Evolutionary conservation across 2,797 vertebrate genomes (phyloP).

Genomic region (Arnoldichthys spilopterus): DNA sequence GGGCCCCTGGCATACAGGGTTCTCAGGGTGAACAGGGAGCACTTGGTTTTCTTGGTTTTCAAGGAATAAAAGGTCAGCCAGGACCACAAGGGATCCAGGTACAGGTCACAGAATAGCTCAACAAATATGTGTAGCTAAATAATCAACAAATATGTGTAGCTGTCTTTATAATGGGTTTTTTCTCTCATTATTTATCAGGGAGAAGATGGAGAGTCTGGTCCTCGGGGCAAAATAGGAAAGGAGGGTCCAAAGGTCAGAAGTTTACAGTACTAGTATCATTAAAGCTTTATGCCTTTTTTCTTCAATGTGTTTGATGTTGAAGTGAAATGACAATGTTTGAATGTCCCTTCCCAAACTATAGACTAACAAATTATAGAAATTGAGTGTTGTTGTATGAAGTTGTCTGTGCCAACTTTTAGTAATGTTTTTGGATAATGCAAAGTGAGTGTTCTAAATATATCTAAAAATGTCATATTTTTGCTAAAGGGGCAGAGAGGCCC

Average conservation of each 20-base stretch:
- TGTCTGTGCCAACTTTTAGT: too few relatives aligned
- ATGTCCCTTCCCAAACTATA: too few relatives aligned
- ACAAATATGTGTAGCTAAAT: too few relatives aligned
- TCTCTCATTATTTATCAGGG: conserved; percentile 71
- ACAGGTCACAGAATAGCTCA: conserved; percentile 26
- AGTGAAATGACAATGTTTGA: too few relatives aligned
- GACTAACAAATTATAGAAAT: too few relatives aligned
- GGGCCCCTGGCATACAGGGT: conserved; percentile 76
- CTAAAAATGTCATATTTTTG: conserved; percentile 42
- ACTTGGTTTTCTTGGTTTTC: conserved; percentile 80
- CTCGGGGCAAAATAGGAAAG: conserved; percentile 74
- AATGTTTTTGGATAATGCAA: neutral
- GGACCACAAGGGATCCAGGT: conserved; percentile 79
- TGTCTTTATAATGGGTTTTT: too few relatives aligned
- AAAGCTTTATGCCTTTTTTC: too few relatives aligned
- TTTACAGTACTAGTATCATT: too few relatives aligned
- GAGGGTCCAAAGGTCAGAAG: conserved; percentile 81
- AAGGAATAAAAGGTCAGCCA: conserved; percentile 73
- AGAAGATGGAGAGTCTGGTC: conserved; percentile 76
- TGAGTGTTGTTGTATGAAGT: too few relatives aligned
- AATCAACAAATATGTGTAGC: too few relatives aligned
- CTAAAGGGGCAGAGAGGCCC: conserved; percentile 84
- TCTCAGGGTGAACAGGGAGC: conserved; percentile 80
- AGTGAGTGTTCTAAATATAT: neutral
- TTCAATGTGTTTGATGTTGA: too few relatives aligned